Percentiles rank a stretch among this genome's conserved stretches.
These are phyloP conservation scores for Ectropis crepuscularia DNA, from an alignment of 2,888 invertebrate genomes.

Conservation along the genomic window DNA sequence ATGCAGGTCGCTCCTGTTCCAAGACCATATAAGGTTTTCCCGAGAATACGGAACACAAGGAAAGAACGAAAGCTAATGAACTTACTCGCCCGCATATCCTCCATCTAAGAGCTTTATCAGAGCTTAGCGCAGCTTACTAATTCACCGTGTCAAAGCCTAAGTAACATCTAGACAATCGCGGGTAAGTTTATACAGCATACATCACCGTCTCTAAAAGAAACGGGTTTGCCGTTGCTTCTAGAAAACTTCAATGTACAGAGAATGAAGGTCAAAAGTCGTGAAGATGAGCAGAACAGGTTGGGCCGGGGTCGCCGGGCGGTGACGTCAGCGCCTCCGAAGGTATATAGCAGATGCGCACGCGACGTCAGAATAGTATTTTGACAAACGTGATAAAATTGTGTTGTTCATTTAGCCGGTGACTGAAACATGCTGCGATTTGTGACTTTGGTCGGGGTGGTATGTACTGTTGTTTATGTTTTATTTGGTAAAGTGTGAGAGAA, in stretches of 20 bases:
- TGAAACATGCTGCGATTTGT: slow-evolving; percentile 67
- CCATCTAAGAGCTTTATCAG: slow-evolving; percentile 13
- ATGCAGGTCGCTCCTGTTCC: background rate
- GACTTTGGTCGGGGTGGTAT: slow-evolving; percentile 67
- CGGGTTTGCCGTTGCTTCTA: slow-evolving; percentile 28
- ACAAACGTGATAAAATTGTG: slow-evolving; percentile 58
- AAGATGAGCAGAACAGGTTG: slow-evolving; percentile 71
- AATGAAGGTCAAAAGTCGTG: slow-evolving; percentile 67
- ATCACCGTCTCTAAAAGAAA: slow-evolving; percentile 46
- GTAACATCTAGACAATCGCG: slow-evolving; percentile 1
- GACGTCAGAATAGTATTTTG: slow-evolving; percentile 62
- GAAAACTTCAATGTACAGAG: slow-evolving; percentile 56
- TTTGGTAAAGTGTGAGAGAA: background rate
- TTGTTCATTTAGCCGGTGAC: slow-evolving; percentile 36
- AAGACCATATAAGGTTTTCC: slow-evolving; percentile 6
- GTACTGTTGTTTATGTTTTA: slow-evolving; percentile 42
- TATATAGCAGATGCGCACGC: slow-evolving; percentile 78
- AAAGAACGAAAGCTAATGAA: slow-evolving; percentile 2
- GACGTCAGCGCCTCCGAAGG: slow-evolving; percentile 75
- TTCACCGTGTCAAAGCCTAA: slow-evolving; percentile 6
- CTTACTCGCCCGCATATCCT: slow-evolving; percentile 4
- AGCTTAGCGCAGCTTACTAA: slow-evolving; percentile 23
- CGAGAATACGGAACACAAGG: background rate
- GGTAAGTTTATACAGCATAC: slow-evolving; percentile 39
- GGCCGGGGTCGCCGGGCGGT: slow-evolving; percentile 46